Conservation (phyloP, 2,113 vertebrate genomes). For the Lagopus leucura region DNA sequence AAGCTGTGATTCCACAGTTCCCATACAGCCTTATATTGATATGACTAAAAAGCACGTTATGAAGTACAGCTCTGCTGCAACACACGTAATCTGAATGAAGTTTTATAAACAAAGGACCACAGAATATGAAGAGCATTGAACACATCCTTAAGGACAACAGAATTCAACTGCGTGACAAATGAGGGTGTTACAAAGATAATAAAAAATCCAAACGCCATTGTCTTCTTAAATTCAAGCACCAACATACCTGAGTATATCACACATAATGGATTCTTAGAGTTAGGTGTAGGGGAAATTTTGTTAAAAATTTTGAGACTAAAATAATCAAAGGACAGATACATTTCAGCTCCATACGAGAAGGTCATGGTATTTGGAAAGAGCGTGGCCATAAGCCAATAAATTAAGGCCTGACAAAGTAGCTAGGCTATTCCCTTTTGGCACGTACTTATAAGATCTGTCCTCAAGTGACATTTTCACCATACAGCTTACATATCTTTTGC, state of each 20-base stretch:
- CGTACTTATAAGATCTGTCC: slow-evolving; percentile 29
- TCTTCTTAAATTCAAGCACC: not conserved
- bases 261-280: not conserved
- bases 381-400: slow-evolving; percentile 35
- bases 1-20: too few species aligned
- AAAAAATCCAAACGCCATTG: not conserved
- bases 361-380: slow-evolving; percentile 42
- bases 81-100: not conserved
- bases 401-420: slow-evolving; percentile 14
- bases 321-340: slow-evolving; percentile 25
- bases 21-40: not conserved
- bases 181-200: slow-evolving; percentile 12
- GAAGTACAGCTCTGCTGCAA: not conserved
- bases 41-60: not conserved
- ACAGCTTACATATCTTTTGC: not conserved
- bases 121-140: not conserved
- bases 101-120: not conserved
- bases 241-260: not conserved
- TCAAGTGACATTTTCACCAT: slow-evolving; percentile 18
- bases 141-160: not conserved
- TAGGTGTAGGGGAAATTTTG: not conserved
- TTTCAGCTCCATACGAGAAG: slow-evolving; percentile 26
- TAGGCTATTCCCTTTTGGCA: not conserved
- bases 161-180: not conserved
- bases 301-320: not conserved